These are phyloP conservation scores for Rhyacophila brunnea DNA, from an alignment of 1,140 invertebrate genomes.

Conservation along the genomic window DNA sequence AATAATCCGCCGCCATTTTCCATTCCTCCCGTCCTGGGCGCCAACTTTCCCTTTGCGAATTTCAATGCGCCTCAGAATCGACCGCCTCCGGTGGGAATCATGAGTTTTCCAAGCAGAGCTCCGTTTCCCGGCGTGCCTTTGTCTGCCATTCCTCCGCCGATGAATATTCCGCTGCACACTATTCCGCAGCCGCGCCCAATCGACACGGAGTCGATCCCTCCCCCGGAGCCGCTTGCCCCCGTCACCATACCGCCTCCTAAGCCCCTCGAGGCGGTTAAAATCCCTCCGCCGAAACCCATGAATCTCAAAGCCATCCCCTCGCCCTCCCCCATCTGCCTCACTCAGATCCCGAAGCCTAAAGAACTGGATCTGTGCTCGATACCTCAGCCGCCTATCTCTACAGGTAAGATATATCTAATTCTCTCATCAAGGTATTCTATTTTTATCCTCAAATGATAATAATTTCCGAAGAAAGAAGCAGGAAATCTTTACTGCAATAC, in stretches of 20 bases:
- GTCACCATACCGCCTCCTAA: slow-evolving; percentile 39
- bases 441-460: too few relatives aligned
- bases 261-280: slow-evolving; percentile 39
- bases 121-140: neutral
- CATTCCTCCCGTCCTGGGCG: too few relatives aligned
- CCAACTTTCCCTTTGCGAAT: neutral
- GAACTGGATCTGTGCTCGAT: slow-evolving; percentile 42
- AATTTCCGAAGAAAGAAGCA: too few relatives aligned
- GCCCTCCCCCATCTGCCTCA: slow-evolving; percentile 40
- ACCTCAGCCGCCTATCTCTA: slow-evolving; percentile 38
- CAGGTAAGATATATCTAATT: too few relatives aligned
- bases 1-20: too few relatives aligned
- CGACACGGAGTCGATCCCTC: slow-evolving; percentile 35
- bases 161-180: slow-evolving; percentile 28
- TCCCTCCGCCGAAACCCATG: slow-evolving; percentile 40
- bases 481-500: too few relatives aligned
- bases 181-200: slow-evolving; percentile 42
- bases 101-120: neutral
- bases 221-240: slow-evolving; percentile 33
- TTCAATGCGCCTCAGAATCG: neutral
- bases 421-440: too few relatives aligned
- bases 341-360: slow-evolving; percentile 40
- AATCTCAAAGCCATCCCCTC: slow-evolving; percentile 44
- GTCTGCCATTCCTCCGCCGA: slow-evolving; percentile 1
- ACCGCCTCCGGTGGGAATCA: neutral